Base-by-base conservation (phyloP, 2,888 invertebrate species). In the Mimas tiliae region DNA sequence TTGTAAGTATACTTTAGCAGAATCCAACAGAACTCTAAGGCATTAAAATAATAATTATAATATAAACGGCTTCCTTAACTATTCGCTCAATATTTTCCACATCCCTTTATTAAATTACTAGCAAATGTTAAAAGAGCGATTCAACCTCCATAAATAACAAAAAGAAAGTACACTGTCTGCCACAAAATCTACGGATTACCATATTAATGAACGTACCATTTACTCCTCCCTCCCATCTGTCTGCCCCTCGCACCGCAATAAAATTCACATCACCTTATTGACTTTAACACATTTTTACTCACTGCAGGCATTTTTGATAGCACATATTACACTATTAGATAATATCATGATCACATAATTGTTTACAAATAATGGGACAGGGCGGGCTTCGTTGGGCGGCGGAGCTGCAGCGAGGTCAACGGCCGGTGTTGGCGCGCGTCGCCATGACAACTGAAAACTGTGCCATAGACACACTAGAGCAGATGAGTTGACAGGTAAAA, bases 371-470 rank as follows among this genome's bases (percentile, higher is more conserved):
- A 82, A 65, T 48, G 69, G 74, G 70, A 70, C 65, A 63, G 78
- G 81, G 80, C 77, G 81, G 77, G 78, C 74, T 76, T 73, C 68
- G 65, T 45, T 45, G 45, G 45, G 45, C 45, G 45, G 45, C 14
- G 75, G 76, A 72, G 34, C 53, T n/a, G 42, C 34, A n/a, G 9
- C 42, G 58, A 16, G 85, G 85, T 85, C 85, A 81, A 80, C 78
- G 87, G 67, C 77, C 86, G 77, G 69, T 82, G 83, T 81, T 77
- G 75, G 73, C 78, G 80, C 74, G 74, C 81, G 87, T 87, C 73
- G 83, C 71, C 80, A 85, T 85, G 80, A 72, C 75, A 70, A 87
- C 86, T 71, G 63, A 64, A 64, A 51, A 64, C 19, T 14, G 19
- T 14, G 38, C 34, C 48, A 38, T 38, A 50, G 63, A 64, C 12